Evolutionary conservation across 2,888 invertebrate species (phyloP).

Genomic region (Mesorhabditis belari): DNA sequence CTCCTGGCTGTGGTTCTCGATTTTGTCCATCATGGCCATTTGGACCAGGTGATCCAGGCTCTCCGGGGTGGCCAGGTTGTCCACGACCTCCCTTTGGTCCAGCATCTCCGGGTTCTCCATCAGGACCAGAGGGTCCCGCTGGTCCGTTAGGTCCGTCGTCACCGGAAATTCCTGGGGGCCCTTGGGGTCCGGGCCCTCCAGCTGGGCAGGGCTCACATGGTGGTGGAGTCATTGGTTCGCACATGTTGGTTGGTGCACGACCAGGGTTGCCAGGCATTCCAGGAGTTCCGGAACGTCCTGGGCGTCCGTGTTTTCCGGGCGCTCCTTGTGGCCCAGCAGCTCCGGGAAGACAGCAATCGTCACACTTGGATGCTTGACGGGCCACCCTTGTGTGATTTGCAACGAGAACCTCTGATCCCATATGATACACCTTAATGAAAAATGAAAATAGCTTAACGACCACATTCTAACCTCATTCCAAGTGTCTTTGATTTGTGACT

Average conservation of each 20-base stretch:
- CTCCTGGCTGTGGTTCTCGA: constrained; percentile 13
- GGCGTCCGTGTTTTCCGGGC: not conserved
- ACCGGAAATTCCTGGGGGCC: constrained; percentile 8
- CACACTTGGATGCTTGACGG: not conserved
- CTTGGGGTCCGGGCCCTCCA: constrained; percentile 17
- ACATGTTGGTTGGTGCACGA: not conserved
- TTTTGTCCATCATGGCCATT: constrained; percentile 9
- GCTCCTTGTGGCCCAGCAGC: not conserved
- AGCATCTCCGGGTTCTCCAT: constrained; percentile 12
- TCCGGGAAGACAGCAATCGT: not conserved
- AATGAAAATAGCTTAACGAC: not conserved
- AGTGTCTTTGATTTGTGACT: not conserved
- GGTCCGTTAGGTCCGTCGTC: constrained; percentile 10
- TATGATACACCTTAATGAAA: not conserved
- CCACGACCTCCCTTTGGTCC: constrained; percentile 17
- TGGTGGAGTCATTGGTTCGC: not conserved
- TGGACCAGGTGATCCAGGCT: constrained; percentile 16
- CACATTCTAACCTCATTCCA: not conserved
- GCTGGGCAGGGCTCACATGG: constrained; percentile 2
- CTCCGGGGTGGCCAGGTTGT: constrained; percentile 12
- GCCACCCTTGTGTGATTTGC: not conserved
- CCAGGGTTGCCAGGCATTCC: not conserved
- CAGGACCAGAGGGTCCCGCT: constrained; percentile 20
- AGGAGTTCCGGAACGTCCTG: not conserved
- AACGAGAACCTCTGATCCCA: not conserved